Evolutionary conservation across 2,113 vertebrate genomes (phyloP), one percentile per base, ranked within the genome.

Genomic region (Pterophyllum scalare): DNA sequence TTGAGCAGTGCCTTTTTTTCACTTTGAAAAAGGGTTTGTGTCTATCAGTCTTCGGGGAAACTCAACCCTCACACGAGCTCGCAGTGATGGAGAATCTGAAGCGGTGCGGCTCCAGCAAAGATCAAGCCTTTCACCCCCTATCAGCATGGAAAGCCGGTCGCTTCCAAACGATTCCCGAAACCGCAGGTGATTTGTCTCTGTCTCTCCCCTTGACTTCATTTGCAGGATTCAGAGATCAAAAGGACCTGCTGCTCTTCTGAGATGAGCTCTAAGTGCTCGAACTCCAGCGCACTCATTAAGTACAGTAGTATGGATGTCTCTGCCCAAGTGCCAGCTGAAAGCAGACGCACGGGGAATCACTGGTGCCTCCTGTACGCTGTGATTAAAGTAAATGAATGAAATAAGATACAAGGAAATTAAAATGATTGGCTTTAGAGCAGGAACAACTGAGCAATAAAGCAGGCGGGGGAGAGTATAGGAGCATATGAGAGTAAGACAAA

Each of bases 351-450:
- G 72, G 80, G 86, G 90, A 92, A 93, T 91, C 90, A 75, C 88
- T 92, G 94, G 94, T 93, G 93, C 91, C 92, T 92, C 92, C 94
- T 87, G 78, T 87, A 90, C 84, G 91, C 94, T 70, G 89, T 94
- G 94, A 94, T 95, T 94, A 95, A 95, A 95, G 93, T 87, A 88
- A 92, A 92, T 88, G 89, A 93, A 90, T 92, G 94, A 94, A 95
- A 96, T 94, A 92, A 95, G 93, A 95, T 95, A 94, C 88, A 87
- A 94, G 94, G 94, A 95, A 94, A 95, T 92, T 94, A 88, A 94
- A 95, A 94, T 93, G 85, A 94, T 95, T 95, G 58, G 90, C 91
- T 95, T 95, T 94, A 83, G 88, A 89, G 86, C 87, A 88, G 84
- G 67, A 91, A 87, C 58, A 35, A 79, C 86, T 56, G 76, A 87